phyloP scores from a whole-genome alignment of 2,113 vertebrate species.

The Thunnus maccoyii region DNA sequence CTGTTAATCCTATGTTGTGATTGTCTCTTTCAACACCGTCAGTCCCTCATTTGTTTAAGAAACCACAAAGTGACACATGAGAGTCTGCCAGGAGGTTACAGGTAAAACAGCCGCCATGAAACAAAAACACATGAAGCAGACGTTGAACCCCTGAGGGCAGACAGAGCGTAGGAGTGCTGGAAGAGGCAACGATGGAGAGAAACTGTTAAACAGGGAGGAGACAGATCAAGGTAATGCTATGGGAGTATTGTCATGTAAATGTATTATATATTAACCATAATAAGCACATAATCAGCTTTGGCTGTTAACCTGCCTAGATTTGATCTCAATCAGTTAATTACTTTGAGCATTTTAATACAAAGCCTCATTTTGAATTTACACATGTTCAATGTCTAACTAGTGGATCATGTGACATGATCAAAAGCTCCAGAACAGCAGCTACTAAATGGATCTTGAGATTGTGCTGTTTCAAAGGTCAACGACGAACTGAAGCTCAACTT shows the following conservation, averaged over 20 bases:
- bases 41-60: constrained; percentile 51
- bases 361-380: neutral
- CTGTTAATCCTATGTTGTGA: neutral
- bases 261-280: constrained; percentile 21
- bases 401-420: neutral
- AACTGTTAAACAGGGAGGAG: neutral
- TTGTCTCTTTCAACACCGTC: constrained; percentile 27
- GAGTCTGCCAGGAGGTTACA: constrained; percentile 48
- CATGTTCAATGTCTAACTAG: neutral
- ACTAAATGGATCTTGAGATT: too few relatives aligned
- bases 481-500: too few relatives aligned
- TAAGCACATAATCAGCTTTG: constrained; percentile 67
- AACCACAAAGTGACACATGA: constrained; percentile 46
- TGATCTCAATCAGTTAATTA: constrained; percentile 33
- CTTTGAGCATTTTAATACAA: constrained; percentile 9
- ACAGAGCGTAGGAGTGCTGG: constrained; percentile 11
- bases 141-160: constrained; percentile 62
- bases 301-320: constrained; percentile 23
- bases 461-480: too few relatives aligned
- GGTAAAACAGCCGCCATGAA: constrained; percentile 60
- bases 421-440: neutral
- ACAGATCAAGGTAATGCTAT: constrained; percentile 30
- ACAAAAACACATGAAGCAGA: constrained; percentile 32
- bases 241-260: constrained; percentile 55
- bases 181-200: neutral